Evolutionary conservation across 2,797 vertebrate genomes (phyloP), one percentile per base, ranked within the genome.

Genomic region (Melanotaenia parkinsoni): DNA sequence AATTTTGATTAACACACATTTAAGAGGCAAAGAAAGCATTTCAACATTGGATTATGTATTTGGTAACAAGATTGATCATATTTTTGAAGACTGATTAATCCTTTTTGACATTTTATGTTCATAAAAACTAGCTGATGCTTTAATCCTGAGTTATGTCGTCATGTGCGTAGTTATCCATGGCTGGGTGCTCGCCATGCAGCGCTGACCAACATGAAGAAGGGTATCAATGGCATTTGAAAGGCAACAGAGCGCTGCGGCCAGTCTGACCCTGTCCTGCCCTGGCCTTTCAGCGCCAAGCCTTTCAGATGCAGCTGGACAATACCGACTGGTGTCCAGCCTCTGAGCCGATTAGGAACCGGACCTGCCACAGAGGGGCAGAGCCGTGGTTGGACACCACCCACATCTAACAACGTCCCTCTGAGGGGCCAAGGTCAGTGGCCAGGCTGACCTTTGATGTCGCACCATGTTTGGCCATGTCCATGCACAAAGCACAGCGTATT

Each of bases 401-500:
- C 83, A 76, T 71, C 76, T 59, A 87, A 45, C 56, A 64, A 74
- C 74, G 61, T 40, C 68, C n/a, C 54, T 76, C 57, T 45, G 67
- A 32, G 77, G 89, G 86, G 93, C 93, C 93, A 94, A 96, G 95
- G 95, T 96, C 95, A 95, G 86, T 60, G 91, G 89, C 93, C 92
- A 83, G 78, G 69, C 28, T 91, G 87, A 92, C 93, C 94, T 90
- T 86, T 92, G 93, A 93, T 94, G 94, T 94, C 92, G 92, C 70
- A 88, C 91, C 93, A 91, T 96, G 95, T 96, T 96, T 95, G 94
- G 93, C 95, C 95, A 96, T 83, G 88, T 95, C 94, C 72, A 1
- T 77, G 68, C 84, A 95, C 94, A 94, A 96, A 93, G 92, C 83
- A 77, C 81, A 82, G 72, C 80, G 86, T 91, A 96, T 96, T 95